Evolutionary conservation across 1,140 invertebrate species (phyloP), one percentile per base, ranked within the genome.

Genomic region (Apis dorsata): DNA sequence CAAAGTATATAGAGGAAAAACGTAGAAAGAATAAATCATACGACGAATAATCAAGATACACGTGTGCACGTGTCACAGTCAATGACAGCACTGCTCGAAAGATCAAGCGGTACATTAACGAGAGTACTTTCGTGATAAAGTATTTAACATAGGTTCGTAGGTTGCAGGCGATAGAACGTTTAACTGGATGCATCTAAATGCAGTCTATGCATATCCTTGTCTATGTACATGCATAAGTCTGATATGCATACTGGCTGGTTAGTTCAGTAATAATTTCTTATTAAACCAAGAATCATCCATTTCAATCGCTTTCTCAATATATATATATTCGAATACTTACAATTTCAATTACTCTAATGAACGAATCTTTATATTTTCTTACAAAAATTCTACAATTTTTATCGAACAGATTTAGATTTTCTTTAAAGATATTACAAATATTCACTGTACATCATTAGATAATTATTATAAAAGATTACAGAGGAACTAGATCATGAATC

Each of bases 121-220:
- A 85, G 74, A 44, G 11, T 83, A 86, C 85, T 78, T 82, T 78
- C 84, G 84, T 59, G 78, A 86, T 86, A 78, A 82, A 86, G 79
- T 86, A 86, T 86, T 82, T 86, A 86, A 44, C 69, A 60, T 78
- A 63, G 34, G 79, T 69, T 70, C 49, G 77, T 65, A 66, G 78
- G 59, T 82, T 70, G 68, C 49, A 60, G 53, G 59, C 85, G 84
- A 83, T 86, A 75, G 72, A 79, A 51, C 69, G 68, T 86, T 85
- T 73, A 78, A 69, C 68, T 28, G 53, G 59, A 17, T 74, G 69
- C 60, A 72, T 79, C 84, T 66, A 86, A 71, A 73, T 79, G 65
- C 44, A 74, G 69, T 72, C 60, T 80, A 28, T 28, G 69, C 34
- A 63, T 66, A 53, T 53, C 59, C 24, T 57, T 51, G 63, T 55